Evolutionary conservation across 2,113 vertebrate genomes (phyloP), one percentile per base, ranked within the genome.

Genomic region (Lasiurus cinereus): DNA sequence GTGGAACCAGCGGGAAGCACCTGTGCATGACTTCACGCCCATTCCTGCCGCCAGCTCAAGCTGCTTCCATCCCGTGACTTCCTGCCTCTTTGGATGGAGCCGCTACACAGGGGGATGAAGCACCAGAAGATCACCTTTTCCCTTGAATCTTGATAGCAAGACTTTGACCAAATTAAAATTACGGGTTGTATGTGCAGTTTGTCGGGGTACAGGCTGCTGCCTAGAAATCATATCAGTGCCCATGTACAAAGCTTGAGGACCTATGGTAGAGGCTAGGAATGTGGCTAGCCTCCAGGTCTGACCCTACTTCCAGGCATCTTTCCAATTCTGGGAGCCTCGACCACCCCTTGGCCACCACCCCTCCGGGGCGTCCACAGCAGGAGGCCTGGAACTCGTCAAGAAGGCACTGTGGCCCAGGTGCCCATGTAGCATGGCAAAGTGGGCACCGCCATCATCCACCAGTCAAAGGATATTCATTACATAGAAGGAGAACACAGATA

Each of bases 41-140:
- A 46, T 97, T 98, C 87, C 96, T 97, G 76, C 99, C 99, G 24
- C 99, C 99, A 21, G 99, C 99, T 99, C 99, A 99, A 13, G 99
- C 98, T 0, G 99, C 99, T 83, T 99, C 98, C 52, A 99, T 99
- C 50, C 99, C 99, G 0, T 29, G 96, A 94, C 98, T 97, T 92
- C 98, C 98, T 6, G 99, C 99, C 99, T 99, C 99, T 95, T 98
- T 98, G 87, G 99, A 98, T 12, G 99, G 98, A 4, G 99, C 99
- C 93, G 99, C 99, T 39, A 99, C 99, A 2, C 99, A 99, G 0
- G 99, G 99, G 99, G 99, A 94, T 99, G 99, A 97, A 99, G 99
- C 8, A 99, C 94, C 77, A 99, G 98, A 15, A 99, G 98, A 50
- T 99, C 99, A 94, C 99, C 99, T 72, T 98, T 98, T n/a, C 98